A percentile compares a stretch with the other conserved stretches of the same genome.
phyloP scores from a whole-genome alignment of 2,113 vertebrate species.

The Cephalophus harveyi region DNA sequence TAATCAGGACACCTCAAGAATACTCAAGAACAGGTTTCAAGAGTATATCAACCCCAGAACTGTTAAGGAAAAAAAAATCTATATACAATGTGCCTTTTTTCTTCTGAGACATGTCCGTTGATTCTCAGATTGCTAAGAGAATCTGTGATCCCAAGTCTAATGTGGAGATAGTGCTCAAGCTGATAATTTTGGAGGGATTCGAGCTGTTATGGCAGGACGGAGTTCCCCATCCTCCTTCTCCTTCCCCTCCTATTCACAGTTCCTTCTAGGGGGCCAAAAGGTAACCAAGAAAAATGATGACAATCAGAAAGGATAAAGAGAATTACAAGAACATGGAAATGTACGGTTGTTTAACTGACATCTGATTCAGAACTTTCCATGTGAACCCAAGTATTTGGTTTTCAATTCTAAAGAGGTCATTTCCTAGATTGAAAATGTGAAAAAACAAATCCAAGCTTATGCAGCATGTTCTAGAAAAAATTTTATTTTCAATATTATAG shows the following conservation, averaged over 20 bases:
- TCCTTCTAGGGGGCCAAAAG: not conserved
- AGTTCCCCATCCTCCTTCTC: not conserved
- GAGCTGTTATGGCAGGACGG: not conserved
- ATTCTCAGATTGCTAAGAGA: not conserved
- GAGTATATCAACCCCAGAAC: not conserved
- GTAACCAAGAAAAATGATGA: not conserved
- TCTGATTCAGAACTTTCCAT: not conserved
- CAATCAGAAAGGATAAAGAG: not conserved
- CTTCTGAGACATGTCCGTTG: not conserved
- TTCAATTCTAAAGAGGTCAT: not conserved
- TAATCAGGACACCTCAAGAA: not conserved
- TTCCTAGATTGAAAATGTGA: not conserved
- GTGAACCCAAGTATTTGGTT: not conserved
- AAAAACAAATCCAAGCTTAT: not conserved
- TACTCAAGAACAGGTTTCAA: not conserved
- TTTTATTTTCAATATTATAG: slow-evolving; percentile 20
- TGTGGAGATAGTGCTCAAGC: not conserved
- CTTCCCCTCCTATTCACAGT: not conserved
- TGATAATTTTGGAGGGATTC: not conserved
- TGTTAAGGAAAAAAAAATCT: not conserved
- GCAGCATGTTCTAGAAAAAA: slow-evolving; percentile 11
- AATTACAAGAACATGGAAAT: not conserved
- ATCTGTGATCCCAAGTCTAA: not conserved
- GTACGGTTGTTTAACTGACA: not conserved
- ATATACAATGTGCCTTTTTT: not conserved